phyloP scores from a whole-genome alignment of 1,140 invertebrate species.

The Bilobella aurantiaca region DNA sequence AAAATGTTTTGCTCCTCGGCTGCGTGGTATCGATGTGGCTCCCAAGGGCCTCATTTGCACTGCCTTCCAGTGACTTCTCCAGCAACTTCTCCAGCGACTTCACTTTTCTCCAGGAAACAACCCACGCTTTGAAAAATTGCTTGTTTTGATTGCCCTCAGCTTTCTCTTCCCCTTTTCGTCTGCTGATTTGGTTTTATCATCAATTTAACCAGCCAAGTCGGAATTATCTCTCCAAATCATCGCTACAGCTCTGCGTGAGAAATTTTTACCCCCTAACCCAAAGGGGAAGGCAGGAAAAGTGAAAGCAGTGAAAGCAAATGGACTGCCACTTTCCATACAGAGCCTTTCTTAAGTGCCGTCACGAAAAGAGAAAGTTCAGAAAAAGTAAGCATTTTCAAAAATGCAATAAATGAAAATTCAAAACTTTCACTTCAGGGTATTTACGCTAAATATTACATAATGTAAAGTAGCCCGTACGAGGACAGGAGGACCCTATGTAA shows the following conservation, averaged over 20 bases:
- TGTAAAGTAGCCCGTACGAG: too few relatives aligned
- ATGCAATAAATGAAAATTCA: background rate
- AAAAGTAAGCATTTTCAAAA: background rate
- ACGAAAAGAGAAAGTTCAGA: background rate
- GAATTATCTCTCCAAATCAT: background rate
- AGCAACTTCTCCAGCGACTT: too few relatives aligned
- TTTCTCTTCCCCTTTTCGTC: background rate
- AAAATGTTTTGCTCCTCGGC: background rate
- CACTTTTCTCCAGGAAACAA: background rate
- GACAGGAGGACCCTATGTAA: too few relatives aligned
- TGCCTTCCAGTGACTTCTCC: background rate
- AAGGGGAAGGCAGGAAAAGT: background rate
- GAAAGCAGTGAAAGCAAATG: background rate
- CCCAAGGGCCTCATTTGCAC: background rate
- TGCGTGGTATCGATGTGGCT: slow-evolving; percentile 6
- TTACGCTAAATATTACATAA: too few relatives aligned
- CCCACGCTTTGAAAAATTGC: background rate
- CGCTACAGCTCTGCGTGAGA: background rate
- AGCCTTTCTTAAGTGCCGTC: too few relatives aligned
- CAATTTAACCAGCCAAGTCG: background rate
- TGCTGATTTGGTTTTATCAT: background rate
- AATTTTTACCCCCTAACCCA: background rate
- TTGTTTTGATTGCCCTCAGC: slow-evolving; percentile 9
- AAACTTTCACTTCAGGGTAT: background rate
- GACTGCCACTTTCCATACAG: background rate